A percentile compares a stretch with the other conserved stretches of the same genome.
phyloP scores from a whole-genome alignment of 2,888 invertebrate species.

The Allolobophora icterica region DNA sequence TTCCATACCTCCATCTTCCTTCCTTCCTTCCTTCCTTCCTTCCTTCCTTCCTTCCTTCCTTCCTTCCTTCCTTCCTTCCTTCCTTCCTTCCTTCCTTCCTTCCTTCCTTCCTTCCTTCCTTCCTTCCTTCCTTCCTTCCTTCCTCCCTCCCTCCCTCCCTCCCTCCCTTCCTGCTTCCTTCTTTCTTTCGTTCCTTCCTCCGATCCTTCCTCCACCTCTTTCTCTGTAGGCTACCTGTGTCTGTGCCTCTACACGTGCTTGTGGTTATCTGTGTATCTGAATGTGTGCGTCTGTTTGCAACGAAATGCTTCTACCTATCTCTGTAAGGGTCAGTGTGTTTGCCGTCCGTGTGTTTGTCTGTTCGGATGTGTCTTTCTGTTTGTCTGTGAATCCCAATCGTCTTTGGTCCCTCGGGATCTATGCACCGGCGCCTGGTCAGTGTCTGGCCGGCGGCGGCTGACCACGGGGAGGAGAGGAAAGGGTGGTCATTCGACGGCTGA shows the following conservation, averaged over 20 bases:
- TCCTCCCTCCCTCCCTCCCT: too few relatives aligned
- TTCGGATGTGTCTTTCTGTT: background rate
- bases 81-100: slow-evolving; percentile 31
- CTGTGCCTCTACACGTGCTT: too few relatives aligned
- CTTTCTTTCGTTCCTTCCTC: background rate
- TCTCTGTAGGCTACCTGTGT: too few relatives aligned
- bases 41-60: slow-evolving; percentile 3
- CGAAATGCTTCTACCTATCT: background rate
- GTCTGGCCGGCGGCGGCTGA: slow-evolving; percentile 8
- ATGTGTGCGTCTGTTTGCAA: background rate
- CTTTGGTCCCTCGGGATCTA: background rate
- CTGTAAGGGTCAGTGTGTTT: background rate
- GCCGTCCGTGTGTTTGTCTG: background rate
- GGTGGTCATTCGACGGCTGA: slow-evolving; percentile 9
- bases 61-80: background rate
- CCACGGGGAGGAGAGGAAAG: background rate
- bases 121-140: too few relatives aligned
- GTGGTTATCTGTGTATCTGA: background rate
- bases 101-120: too few relatives aligned
- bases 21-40: slow-evolving; percentile 24
- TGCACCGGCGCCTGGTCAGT: slow-evolving; percentile 11
- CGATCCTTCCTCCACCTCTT: background rate
- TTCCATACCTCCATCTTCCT: background rate
- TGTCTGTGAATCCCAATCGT: slow-evolving; percentile 6
- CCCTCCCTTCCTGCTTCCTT: too few relatives aligned